These are phyloP conservation scores for Eremobia ochroleuca DNA, from an alignment of 2,888 invertebrate genomes.

Conservation along the genomic window DNA sequence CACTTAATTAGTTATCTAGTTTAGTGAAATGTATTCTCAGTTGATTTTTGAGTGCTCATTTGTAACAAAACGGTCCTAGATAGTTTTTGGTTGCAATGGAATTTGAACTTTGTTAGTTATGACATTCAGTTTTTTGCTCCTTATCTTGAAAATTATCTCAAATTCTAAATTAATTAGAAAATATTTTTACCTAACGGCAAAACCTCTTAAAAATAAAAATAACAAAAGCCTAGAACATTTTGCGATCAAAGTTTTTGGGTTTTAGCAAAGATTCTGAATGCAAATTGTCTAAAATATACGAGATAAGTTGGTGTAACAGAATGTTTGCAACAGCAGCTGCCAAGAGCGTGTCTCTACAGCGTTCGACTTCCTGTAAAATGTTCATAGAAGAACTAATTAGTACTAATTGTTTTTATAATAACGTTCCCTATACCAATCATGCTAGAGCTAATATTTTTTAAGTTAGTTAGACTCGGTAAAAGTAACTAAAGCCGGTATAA, in stretches of 20 bases:
- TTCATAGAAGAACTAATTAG: conserved; percentile 25
- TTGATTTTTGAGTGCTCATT: not conserved
- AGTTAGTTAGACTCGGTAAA: not conserved
- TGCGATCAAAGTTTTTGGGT: conserved; percentile 16
- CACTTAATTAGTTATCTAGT: not conserved
- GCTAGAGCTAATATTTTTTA: conserved; percentile 3
- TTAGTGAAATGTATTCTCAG: not conserved
- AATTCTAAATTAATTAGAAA: not conserved
- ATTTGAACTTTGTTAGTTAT: not conserved
- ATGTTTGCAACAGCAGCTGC: conserved; percentile 34
- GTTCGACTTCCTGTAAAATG: conserved; percentile 19
- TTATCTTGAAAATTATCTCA: not conserved
- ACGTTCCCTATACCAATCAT: not conserved
- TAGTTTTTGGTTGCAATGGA: not conserved
- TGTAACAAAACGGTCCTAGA: not conserved
- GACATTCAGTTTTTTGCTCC: not conserved
- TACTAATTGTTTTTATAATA: not conserved
- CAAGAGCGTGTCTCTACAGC: conserved; percentile 15
- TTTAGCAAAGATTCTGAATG: conserved; percentile 28
- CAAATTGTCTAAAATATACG: conserved; percentile 40
- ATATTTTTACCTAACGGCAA: not conserved
- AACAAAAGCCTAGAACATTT: conserved; percentile 16
- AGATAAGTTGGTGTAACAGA: conserved; percentile 30
- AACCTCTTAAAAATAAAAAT: not conserved
- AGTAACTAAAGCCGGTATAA: not conserved